Evolutionary conservation across 2,113 vertebrate species (phyloP).

Genomic region (Actenoides lindsayi): DNA sequence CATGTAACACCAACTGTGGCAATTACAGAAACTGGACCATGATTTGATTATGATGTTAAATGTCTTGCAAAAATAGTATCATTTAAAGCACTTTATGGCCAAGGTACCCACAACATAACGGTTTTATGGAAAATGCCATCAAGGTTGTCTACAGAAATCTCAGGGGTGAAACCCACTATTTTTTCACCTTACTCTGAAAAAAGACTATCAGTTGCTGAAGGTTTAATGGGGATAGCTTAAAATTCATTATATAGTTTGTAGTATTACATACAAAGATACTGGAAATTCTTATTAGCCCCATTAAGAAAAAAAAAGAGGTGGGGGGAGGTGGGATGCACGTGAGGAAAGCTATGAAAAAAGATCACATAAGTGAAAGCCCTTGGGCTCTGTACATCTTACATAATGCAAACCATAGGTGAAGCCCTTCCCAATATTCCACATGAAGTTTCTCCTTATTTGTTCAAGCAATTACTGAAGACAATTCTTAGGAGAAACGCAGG

Average conservation of each 20-base stretch:
- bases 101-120: background rate
- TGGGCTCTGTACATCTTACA: background rate
- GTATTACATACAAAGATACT: background rate
- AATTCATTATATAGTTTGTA: background rate
- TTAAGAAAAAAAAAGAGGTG: rapidly evolving
- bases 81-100: background rate
- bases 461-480: background rate
- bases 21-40: conserved; percentile 45
- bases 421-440: background rate
- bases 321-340: background rate
- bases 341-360: background rate
- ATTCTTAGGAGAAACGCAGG: background rate
- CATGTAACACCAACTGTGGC: background rate
- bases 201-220: background rate
- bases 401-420: background rate
- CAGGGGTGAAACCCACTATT: background rate
- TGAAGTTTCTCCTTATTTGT: background rate
- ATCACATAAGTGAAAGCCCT: background rate
- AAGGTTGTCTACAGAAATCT: background rate
- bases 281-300: background rate
- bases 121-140: background rate
- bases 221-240: background rate
- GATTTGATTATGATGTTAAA: conserved; percentile 22
- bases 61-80: conserved; percentile 15
- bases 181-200: background rate